Percentiles rank a stretch among this genome's conserved stretches.
Conservation (phyloP, 2,797 vertebrate genomes). For the Pipistrellus kuhlii region DNA sequence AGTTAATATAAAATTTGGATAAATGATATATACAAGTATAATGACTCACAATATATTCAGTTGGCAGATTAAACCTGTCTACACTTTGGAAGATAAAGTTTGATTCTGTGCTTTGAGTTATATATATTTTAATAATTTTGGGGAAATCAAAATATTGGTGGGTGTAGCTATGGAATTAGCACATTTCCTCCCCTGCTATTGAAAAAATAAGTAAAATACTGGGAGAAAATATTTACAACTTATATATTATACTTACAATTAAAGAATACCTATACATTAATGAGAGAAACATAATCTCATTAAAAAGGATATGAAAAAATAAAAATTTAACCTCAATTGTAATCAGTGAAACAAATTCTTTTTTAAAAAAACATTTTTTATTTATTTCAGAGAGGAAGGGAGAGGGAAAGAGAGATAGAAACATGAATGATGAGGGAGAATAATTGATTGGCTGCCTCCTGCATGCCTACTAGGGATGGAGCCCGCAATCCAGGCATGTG, state of each 20-base stretch:
- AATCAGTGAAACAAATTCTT: not conserved
- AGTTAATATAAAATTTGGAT: not conserved
- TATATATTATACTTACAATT: not conserved
- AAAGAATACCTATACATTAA: not conserved
- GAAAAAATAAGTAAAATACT: slow-evolving; percentile 26
- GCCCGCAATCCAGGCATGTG: no score
- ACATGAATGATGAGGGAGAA: no score
- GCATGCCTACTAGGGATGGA: no score
- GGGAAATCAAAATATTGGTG: not conserved
- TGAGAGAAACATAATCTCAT: not conserved
- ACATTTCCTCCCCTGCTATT: not conserved
- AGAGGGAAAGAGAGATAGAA: no score
- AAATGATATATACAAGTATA: not conserved
- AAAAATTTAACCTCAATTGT: not conserved
- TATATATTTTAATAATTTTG: not conserved
- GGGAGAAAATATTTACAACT: not conserved
- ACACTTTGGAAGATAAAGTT: not conserved
- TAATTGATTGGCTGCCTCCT: no score
- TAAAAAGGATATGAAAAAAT: slow-evolving; percentile 30
- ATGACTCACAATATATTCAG: not conserved
- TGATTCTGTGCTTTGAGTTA: not conserved
- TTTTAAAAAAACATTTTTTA: no score
- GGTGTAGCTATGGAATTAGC: not conserved
- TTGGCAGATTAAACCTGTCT: not conserved
- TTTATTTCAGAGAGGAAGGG: no score